Conservation (phyloP, 2,797 vertebrate genomes). For the Parauchenoglanis ngamensis region DNA sequence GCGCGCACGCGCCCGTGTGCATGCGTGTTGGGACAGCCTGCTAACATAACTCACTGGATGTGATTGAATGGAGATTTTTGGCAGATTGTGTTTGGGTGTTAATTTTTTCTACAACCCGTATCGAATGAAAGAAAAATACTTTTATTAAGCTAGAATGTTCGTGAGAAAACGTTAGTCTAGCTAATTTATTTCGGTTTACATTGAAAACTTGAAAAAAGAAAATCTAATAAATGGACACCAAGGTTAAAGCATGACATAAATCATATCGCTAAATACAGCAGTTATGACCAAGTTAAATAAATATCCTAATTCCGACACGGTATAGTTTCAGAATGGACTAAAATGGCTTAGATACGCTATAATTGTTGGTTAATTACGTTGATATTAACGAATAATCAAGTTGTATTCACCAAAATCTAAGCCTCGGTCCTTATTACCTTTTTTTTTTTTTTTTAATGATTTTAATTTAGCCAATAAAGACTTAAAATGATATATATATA, state of each 20-base stretch:
- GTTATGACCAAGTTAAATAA: no score
- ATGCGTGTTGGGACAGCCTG: neutral
- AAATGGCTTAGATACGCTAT: neutral
- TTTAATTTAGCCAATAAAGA: neutral
- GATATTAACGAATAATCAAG: neutral
- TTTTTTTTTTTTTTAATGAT: neutral
- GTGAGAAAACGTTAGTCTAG: neutral
- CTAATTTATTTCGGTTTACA: neutral
- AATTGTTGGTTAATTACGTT: neutral
- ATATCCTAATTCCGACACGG: no score
- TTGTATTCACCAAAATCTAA: neutral
- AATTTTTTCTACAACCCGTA: neutral
- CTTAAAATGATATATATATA: no score
- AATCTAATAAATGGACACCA: neutral
- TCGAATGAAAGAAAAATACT: no score
- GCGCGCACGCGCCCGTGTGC: no score
- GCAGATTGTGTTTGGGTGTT: neutral
- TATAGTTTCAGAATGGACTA: neutral
- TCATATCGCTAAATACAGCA: no score
- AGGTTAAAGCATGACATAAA: neutral
- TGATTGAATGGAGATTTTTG: slow-evolving; percentile 12
- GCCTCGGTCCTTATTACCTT: no score
- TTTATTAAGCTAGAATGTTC: neutral
- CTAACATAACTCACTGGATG: neutral
- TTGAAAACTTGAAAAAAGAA: neutral